Base-by-base conservation (phyloP, 2,888 invertebrate species). In the Cistogaster globosa region DNA sequence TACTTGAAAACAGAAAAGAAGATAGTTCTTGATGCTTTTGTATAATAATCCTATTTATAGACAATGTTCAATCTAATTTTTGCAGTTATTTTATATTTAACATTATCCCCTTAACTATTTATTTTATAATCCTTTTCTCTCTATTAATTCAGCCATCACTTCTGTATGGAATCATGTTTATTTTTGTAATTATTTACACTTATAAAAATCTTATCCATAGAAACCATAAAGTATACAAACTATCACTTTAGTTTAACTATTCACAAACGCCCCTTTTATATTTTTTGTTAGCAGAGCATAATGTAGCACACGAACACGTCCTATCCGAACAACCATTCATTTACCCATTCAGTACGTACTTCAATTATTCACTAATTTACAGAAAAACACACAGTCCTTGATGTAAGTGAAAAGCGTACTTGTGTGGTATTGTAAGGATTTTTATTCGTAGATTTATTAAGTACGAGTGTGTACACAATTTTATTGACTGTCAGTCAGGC, bases 221-320 rank as follows among this genome's bases (percentile, higher is more conserved):
- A 86, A 86, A 83, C 86, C 86, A 83, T 86, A 83, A 86, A 83
- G 74, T 86, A 83, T 81, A 83, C 77, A 81, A 86, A 86, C 86
- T 83, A 86, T 86, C 86, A 77, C 76, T 75, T 86, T 83, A 83
- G 72, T 83, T 77, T 77, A 75, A 77, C 83, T 83, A 79, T 65
- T 76, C 38, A 65, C 48, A 62, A 57, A 78, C 83, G 79, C 68
- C 83, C 76, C 63, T 75, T 79, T 74, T 60, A 67, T 71, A 18
- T 67, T 60, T 20, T 8, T 22, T 20, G 1, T 62, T 55, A 22
- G 20, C 45, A 62, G 20, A 32, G 72, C 38, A 58, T 36, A 60
- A 60, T 42, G 26, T 18, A 74, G 16, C 68, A 77, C 77, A 60
- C 53, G 36, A 48, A 68, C 32, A 32, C 8, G 32, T 55, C 38